A percentile compares a stretch with the other conserved stretches of the same genome.
Evolutionary conservation across 2,113 vertebrate species (phyloP).

Genomic region (Sardina pilchardus): DNA sequence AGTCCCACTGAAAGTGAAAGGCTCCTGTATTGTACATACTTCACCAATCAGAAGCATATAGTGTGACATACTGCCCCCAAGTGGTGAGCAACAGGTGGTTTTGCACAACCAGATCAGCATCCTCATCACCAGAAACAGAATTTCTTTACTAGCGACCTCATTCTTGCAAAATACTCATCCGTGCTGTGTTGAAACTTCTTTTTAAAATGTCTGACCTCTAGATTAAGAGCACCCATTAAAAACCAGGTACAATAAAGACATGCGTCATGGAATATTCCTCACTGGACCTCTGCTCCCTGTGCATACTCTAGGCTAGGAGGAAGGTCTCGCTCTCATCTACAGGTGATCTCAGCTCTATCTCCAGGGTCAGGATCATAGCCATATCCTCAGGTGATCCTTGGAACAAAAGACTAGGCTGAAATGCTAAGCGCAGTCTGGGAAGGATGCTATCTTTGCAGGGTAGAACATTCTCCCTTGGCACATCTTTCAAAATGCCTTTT

Average conservation of each 20-base stretch:
- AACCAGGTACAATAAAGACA: neutral
- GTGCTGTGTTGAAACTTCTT: neutral
- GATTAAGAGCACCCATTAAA: neutral
- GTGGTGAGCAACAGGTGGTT: slow-evolving; percentile 12
- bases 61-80: neutral
- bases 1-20: neutral
- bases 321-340: neutral
- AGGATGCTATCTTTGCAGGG: neutral
- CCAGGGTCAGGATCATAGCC: neutral
- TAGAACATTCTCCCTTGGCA: neutral
- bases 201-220: neutral
- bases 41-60: neutral
- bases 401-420: neutral
- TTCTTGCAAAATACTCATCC: neutral
- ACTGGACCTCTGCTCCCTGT: neutral
- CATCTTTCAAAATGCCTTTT: neutral
- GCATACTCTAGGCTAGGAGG: neutral
- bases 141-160: neutral
- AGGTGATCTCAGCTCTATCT: neutral
- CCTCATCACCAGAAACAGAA: neutral
- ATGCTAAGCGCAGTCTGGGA: neutral
- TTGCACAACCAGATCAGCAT: neutral
- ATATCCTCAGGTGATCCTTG: neutral
- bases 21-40: neutral
- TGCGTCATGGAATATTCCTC: neutral